These are phyloP conservation scores for Leptopilina clavipes DNA, from an alignment of 1,140 invertebrate species.

Conservation along the genomic window DNA sequence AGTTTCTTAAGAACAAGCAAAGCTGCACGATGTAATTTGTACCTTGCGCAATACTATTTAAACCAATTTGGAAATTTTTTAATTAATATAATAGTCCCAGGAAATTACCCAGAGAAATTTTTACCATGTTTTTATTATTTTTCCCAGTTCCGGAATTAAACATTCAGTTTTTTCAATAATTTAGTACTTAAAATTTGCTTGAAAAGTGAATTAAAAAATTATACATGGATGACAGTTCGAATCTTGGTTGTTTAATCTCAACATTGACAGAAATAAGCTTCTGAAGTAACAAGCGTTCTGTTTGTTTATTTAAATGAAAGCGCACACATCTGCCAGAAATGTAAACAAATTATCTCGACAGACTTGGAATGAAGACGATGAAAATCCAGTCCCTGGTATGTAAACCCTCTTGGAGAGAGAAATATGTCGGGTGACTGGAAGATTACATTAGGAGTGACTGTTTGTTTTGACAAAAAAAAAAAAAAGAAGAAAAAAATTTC, in stretches of 20 bases:
- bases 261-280: conserved; percentile 8
- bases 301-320: conserved; percentile 23
- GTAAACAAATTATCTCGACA: conserved; percentile 27
- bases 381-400: neutral
- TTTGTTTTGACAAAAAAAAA: conserved; percentile 22
- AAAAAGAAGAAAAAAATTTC: too few species aligned
- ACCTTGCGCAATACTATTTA: neutral
- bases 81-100: conserved; percentile 9
- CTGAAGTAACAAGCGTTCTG: neutral
- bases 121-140: neutral
- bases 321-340: conserved; percentile 16
- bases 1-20: conserved; percentile 11
- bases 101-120: neutral
- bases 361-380: conserved; percentile 24
- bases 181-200: too few species aligned
- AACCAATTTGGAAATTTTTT: neutral
- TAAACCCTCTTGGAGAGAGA: conserved; percentile 14
- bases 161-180: too few species aligned
- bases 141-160: too few species aligned
- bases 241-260: neutral
- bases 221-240: neutral
- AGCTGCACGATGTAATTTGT: conserved; percentile 11
- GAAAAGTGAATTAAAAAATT: too few species aligned
- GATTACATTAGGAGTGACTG: conserved; percentile 20
- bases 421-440: conserved; percentile 19